Conservation (phyloP, 2,113 vertebrate species). For the Uropsilus gracilis region DNA sequence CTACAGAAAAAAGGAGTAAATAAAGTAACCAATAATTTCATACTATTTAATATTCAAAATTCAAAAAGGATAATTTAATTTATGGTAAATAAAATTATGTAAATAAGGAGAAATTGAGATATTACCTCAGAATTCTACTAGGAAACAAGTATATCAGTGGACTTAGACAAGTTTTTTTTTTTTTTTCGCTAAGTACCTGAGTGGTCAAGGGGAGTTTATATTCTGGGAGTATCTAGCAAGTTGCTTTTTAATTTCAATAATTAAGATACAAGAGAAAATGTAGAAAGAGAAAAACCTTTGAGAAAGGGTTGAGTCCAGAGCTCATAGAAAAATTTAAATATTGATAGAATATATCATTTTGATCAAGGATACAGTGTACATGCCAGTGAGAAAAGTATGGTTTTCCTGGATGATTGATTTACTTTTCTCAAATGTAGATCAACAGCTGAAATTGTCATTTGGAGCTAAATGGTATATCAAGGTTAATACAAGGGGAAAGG, state of each 20-base stretch:
- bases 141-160: background rate
- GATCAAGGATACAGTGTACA: background rate
- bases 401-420: background rate
- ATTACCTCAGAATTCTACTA: background rate
- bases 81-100: constrained; percentile 42
- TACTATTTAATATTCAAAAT: background rate
- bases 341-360: background rate
- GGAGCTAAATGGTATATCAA: background rate
- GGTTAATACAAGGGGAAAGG: background rate
- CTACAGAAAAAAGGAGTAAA: constrained; percentile 36
- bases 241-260: constrained; percentile 48
- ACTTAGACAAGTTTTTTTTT: background rate
- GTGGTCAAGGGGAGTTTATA: background rate
- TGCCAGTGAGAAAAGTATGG: background rate
- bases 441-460: background rate
- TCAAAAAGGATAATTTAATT: constrained; percentile 10
- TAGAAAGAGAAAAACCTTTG: background rate
- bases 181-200: constrained; percentile 10
- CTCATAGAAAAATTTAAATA: background rate
- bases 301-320: too few species aligned
- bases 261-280: too few species aligned
- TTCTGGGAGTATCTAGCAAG: background rate
- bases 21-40: constrained; percentile 37
- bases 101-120: constrained; percentile 51
- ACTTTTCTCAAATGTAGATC: background rate